Percentiles rank a stretch among this genome's conserved stretches.
These are phyloP conservation scores for Caenorhabditis sp. DNA, from an alignment of 2,888 invertebrate genomes.

Conservation along the genomic window DNA sequence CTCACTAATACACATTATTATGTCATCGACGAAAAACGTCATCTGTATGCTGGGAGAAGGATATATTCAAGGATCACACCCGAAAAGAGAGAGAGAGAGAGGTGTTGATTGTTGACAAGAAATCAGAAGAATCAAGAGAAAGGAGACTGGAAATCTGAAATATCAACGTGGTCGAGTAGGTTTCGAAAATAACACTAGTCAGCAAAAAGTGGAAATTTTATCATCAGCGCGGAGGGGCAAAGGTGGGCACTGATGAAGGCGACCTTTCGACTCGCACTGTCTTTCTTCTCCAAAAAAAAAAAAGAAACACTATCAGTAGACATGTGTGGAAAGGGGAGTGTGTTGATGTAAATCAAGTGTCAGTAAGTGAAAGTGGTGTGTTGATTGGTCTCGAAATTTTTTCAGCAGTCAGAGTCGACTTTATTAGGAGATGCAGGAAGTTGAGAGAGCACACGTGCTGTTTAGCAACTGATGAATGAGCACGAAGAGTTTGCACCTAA, in stretches of 20 bases:
- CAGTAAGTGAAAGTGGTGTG: background rate
- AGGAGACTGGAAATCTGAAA: background rate
- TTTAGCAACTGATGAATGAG: background rate
- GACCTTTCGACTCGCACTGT: conserved; percentile 42
- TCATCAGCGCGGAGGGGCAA: conserved; percentile 7
- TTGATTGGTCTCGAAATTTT: conserved; percentile 20
- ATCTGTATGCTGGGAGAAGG: background rate
- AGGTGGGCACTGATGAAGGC: background rate
- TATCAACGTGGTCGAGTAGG: background rate
- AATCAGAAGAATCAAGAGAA: no score
- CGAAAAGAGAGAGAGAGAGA: no score
- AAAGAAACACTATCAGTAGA: background rate
- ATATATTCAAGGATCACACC: conserved; percentile 14
- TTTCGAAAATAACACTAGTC: conserved; percentile 33
- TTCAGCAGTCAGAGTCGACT: no score
- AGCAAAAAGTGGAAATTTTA: conserved; percentile 17
- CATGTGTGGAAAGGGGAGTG: background rate
- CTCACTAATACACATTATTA: conserved; percentile 42
- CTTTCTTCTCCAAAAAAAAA: background rate
- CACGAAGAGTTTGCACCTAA: no score
- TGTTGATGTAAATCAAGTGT: conserved; percentile 13
- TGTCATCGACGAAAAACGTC: conserved; percentile 29
- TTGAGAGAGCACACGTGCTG: background rate
- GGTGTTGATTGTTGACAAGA: conserved; percentile 20
- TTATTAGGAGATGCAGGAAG: background rate